Conservation (phyloP, 2,888 invertebrate species). For the Heliconius erato region DNA sequence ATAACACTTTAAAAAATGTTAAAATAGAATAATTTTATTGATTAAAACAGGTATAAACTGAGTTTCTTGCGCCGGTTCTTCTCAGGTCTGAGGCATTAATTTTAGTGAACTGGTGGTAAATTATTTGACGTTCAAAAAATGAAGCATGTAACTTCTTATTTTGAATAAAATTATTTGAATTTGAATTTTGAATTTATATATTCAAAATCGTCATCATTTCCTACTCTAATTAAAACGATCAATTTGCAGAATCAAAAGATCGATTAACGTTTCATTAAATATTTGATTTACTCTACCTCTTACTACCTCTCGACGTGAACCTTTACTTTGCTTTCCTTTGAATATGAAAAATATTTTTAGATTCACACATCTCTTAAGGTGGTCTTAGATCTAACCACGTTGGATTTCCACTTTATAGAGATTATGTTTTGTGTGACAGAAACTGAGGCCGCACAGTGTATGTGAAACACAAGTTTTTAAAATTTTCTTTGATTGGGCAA, state of each 20-base stretch:
- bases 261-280: slow-evolving; percentile 19
- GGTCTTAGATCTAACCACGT: neutral
- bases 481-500: neutral
- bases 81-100: too few species aligned
- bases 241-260: neutral
- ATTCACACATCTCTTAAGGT: neutral
- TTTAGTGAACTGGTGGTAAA: too few species aligned
- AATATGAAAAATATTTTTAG: neutral
- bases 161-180: too few species aligned
- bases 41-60: neutral
- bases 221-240: neutral
- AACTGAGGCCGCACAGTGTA: neutral
- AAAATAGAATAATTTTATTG: neutral
- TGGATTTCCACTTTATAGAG: neutral
- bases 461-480: neutral
- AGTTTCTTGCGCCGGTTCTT: too few species aligned
- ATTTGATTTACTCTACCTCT: slow-evolving; percentile 7
- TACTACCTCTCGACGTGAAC: neutral
- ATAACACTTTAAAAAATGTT: too few species aligned
- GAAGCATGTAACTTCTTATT: too few species aligned
- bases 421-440: neutral
- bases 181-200: too few species aligned
- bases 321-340: neutral
- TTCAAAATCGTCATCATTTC: neutral
- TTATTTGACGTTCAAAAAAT: too few species aligned